These are phyloP conservation scores for Arenicola marina DNA, from an alignment of 2,888 invertebrate species.

Conservation along the genomic window DNA sequence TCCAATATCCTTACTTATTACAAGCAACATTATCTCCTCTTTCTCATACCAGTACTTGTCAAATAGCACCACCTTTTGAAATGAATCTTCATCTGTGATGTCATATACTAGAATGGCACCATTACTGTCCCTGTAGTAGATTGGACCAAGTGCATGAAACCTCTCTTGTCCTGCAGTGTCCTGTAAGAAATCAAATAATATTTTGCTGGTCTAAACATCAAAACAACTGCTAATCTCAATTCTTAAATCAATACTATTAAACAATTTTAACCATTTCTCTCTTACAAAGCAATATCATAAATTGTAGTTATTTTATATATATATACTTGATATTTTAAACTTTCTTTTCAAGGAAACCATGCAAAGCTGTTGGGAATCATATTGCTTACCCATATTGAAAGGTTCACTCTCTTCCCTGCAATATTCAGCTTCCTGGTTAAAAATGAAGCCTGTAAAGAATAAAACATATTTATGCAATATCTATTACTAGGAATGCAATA, in stretches of 20 bases:
- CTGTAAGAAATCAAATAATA: conserved; percentile 39
- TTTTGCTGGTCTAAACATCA: background rate
- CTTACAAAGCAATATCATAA: no score
- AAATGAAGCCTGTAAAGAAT: conserved; percentile 92
- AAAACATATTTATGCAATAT: no score
- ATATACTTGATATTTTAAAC: no score
- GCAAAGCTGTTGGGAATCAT: no score
- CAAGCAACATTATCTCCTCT: no score
- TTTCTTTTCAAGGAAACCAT: no score
- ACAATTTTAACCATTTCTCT: no score
- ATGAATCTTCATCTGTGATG: conserved; percentile 95
- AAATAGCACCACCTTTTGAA: conserved; percentile 91
- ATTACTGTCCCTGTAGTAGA: conserved; percentile 96
- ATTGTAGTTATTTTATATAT: no score
- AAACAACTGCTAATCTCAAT: background rate
- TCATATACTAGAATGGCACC: conserved; percentile 98
- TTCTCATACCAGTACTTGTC: no score
- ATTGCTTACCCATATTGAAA: conserved; percentile 81
- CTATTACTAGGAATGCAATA: no score
- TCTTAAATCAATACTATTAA: background rate
- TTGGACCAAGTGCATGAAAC: conserved; percentile 95
- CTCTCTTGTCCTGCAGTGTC: conserved; percentile 98
- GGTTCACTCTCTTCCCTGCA: conserved; percentile 83
- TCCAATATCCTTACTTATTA: no score
- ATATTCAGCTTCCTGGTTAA: conserved; percentile 91